These are phyloP conservation scores for Yoshiicerus persimilis DNA, from an alignment of 1,140 invertebrate genomes.

Conservation along the genomic window DNA sequence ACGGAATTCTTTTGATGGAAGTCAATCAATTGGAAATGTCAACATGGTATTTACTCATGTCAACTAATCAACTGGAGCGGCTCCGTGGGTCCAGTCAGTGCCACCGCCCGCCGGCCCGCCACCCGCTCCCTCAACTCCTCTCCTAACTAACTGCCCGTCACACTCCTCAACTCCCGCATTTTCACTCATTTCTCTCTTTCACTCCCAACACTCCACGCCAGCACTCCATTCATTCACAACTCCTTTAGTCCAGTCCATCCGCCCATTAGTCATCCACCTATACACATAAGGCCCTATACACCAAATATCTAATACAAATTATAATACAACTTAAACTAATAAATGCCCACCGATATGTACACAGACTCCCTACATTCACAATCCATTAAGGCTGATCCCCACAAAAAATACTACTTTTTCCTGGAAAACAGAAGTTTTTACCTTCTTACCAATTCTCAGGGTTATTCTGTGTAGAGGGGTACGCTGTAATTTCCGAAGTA, in stretches of 20 bases:
- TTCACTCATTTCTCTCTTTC: background rate
- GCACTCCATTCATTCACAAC: background rate
- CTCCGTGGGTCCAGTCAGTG: background rate
- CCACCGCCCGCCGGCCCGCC: background rate
- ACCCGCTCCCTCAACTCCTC: background rate
- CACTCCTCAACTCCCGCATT: background rate
- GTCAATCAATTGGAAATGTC: slow-evolving; percentile 3
- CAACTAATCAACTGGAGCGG: background rate
- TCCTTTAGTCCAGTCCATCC: background rate
- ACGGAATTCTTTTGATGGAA: background rate
- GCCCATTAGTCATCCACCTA: background rate
- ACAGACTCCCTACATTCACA: too few relatives aligned
- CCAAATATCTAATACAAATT: background rate
- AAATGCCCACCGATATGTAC: too few relatives aligned
- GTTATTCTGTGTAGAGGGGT: too few relatives aligned
- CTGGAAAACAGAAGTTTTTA: too few relatives aligned
- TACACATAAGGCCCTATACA: too few relatives aligned
- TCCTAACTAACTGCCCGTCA: background rate
- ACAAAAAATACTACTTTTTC: too few relatives aligned
- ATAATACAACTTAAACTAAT: too few relatives aligned
- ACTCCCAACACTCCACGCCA: background rate
- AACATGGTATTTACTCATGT: background rate
- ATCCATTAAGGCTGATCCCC: too few relatives aligned
- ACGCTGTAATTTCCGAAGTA: too few relatives aligned
- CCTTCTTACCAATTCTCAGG: too few relatives aligned